These are phyloP conservation scores for Euwallacea similis DNA, from an alignment of 1,140 invertebrate genomes.

Conservation along the genomic window DNA sequence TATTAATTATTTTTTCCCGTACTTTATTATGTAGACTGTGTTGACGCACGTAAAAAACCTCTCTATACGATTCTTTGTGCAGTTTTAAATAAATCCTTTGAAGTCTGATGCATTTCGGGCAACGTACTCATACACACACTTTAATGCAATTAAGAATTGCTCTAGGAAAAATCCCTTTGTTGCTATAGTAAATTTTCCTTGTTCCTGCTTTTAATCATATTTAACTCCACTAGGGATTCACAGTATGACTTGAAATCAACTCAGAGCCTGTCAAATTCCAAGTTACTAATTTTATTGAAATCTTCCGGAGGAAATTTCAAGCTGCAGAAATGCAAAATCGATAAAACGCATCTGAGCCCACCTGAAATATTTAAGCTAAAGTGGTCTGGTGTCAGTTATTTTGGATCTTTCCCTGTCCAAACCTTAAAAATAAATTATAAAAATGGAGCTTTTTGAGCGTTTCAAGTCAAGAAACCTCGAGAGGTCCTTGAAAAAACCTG, in stretches of 20 bases:
- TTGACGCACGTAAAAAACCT: slow-evolving; percentile 9
- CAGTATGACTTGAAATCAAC: not conserved
- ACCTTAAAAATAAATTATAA: too few species aligned
- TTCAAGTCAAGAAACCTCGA: too few species aligned
- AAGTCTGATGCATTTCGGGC: not conserved
- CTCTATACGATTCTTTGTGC: slow-evolving; percentile 16
- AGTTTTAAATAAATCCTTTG: slow-evolving; percentile 17
- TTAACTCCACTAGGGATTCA: not conserved
- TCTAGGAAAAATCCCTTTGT: not conserved
- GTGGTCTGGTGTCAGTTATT: too few species aligned
- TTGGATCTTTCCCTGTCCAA: too few species aligned
- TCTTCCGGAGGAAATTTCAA: too few species aligned
- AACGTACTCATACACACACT: not conserved
- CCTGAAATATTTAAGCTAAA: too few species aligned
- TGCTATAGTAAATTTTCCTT: not conserved
- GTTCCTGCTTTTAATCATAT: not conserved
- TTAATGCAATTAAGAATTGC: not conserved
- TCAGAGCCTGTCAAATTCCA: not conserved
- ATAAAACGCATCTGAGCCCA: too few species aligned
- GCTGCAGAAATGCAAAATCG: too few species aligned
- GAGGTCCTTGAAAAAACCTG: too few species aligned
- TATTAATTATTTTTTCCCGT: slow-evolving; percentile 27
- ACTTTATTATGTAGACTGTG: slow-evolving; percentile 27
- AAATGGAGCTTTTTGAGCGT: too few species aligned
- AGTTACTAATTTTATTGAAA: not conserved